These are phyloP conservation scores for Fistularia commersonii DNA, from an alignment of 2,797 vertebrate genomes.

Conservation along the genomic window DNA sequence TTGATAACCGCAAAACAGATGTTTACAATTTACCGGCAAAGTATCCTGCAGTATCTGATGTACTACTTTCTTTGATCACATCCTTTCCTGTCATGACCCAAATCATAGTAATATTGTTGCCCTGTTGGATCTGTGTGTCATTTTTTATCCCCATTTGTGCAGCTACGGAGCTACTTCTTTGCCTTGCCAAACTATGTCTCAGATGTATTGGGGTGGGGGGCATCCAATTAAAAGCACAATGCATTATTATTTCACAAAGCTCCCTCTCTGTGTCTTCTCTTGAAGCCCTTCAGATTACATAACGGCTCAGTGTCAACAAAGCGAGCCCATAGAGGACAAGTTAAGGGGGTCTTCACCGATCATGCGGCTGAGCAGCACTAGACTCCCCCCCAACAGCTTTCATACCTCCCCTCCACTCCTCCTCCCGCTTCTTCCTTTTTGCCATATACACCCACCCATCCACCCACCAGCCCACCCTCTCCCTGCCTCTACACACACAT, in stretches of 20 bases:
- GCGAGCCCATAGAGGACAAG: conserved; percentile 62
- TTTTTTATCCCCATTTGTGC: conserved; percentile 20
- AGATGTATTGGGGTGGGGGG: conserved; percentile 30
- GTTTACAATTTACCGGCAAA: too few species aligned
- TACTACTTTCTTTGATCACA: conserved; percentile 49
- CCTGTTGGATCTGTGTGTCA: conserved; percentile 43
- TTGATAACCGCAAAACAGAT: too few species aligned
- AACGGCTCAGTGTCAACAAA: conserved; percentile 67
- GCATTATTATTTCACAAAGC: conserved; percentile 60
- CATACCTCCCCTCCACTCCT: conserved; percentile 45
- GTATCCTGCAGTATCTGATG: neutral
- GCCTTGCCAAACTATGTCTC: conserved; percentile 60
- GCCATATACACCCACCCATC: conserved; percentile 52
- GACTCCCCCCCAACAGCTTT: conserved; percentile 71
- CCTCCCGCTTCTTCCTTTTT: conserved; percentile 30
- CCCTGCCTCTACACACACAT: conserved; percentile 45
- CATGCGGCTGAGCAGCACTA: conserved; percentile 66
- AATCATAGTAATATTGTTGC: conserved; percentile 59
- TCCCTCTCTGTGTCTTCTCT: conserved; percentile 24
- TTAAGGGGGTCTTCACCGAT: conserved; percentile 62
- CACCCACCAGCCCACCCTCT: conserved; percentile 57
- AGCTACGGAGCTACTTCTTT: conserved; percentile 24
- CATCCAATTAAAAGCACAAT: conserved; percentile 75
- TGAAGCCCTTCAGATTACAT: conserved; percentile 64
- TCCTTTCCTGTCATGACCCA: conserved; percentile 33